phyloP scores from a whole-genome alignment of 1,140 invertebrate genomes.

The Trachymyrmex cornetzi region DNA sequence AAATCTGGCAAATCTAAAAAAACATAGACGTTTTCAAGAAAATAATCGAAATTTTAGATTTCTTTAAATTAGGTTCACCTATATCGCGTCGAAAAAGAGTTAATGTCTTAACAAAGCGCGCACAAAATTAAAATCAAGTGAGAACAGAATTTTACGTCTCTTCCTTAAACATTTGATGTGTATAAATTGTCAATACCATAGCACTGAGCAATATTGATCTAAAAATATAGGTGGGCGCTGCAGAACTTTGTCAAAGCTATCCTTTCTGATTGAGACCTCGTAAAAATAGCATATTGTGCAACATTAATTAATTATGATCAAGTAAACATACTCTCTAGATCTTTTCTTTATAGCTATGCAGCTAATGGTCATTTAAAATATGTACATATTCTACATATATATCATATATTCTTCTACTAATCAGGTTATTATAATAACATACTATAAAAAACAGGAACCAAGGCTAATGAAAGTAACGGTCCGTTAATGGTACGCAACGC shows the following conservation, averaged over 20 bases:
- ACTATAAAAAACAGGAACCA: too few relatives aligned
- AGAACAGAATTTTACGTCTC: slow-evolving; percentile 24
- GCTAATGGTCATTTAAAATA: too few relatives aligned
- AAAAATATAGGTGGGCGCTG: not conserved
- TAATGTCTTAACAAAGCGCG: not conserved
- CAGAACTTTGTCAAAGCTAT: slow-evolving; percentile 29
- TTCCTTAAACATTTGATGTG: slow-evolving; percentile 68
- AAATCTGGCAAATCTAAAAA: not conserved
- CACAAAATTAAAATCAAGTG: slow-evolving; percentile 22
- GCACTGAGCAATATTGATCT: slow-evolving; percentile 70
- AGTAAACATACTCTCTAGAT: too few relatives aligned
- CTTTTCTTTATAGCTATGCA: too few relatives aligned
- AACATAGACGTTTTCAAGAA: not conserved
- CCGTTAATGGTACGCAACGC: too few relatives aligned
- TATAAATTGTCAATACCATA: slow-evolving; percentile 66
- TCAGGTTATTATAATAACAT: too few relatives aligned
- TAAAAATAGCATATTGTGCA: not conserved
- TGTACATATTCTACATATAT: too few relatives aligned
- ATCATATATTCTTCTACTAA: too few relatives aligned
- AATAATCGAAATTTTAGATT: not conserved
- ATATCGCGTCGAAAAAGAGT: not conserved
- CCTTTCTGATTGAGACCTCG: slow-evolving; percentile 15
- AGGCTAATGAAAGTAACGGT: too few relatives aligned
- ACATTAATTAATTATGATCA: not conserved
- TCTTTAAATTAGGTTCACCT: not conserved